phyloP scores from a whole-genome alignment of 2,888 invertebrate genomes.

The Cataglyphis cursor region DNA sequence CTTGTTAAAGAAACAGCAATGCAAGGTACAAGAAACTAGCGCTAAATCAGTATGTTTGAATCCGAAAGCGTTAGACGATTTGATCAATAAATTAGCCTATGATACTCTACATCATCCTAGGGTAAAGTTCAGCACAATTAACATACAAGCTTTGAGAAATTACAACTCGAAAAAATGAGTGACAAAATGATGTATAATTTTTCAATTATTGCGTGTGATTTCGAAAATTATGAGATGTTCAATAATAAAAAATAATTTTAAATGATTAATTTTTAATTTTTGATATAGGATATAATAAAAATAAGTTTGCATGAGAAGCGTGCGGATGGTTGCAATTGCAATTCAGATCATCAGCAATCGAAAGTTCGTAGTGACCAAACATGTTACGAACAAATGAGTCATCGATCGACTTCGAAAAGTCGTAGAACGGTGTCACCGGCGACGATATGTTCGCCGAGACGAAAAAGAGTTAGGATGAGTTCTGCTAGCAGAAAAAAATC shows the following conservation, averaged over 20 bases:
- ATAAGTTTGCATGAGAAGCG: slow-evolving; percentile 69
- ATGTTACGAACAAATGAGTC: slow-evolving; percentile 18
- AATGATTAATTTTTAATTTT: not conserved
- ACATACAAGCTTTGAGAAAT: not conserved
- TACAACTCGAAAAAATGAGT: not conserved
- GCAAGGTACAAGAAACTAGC: slow-evolving; percentile 41
- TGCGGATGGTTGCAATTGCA: slow-evolving; percentile 26
- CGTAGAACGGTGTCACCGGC: not conserved
- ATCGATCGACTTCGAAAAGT: not conserved
- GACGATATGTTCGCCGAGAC: not conserved
- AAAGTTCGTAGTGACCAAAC: not conserved
- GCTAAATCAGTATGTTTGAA: too few relatives aligned
- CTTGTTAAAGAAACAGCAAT: slow-evolving; percentile 46
- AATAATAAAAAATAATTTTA: not conserved
- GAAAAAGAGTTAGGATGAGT: slow-evolving; percentile 10
- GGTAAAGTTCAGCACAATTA: slow-evolving; percentile 71
- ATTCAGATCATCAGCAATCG: slow-evolving; percentile 9
- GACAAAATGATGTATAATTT: not conserved
- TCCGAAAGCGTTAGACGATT: slow-evolving; percentile 71
- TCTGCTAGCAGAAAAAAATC: not conserved
- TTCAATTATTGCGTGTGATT: not conserved
- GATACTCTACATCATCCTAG: slow-evolving; percentile 82
- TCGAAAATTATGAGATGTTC: not conserved
- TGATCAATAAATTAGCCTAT: slow-evolving; percentile 82
- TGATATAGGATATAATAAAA: slow-evolving; percentile 72